Conservation (phyloP, 2,797 vertebrate species). For the Hafferia zeledoni region DNA sequence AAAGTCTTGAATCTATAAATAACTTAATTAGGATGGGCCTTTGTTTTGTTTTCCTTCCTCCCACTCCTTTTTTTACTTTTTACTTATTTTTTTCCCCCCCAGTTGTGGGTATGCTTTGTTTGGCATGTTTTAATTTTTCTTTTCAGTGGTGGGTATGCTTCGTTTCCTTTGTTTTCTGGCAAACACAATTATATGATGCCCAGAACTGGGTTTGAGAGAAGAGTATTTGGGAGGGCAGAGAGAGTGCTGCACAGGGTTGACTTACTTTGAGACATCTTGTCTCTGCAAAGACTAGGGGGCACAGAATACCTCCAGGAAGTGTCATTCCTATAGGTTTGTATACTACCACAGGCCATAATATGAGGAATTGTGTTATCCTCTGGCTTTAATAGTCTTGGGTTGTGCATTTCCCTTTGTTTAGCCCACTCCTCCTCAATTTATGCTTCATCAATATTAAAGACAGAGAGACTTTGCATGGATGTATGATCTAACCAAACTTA, state of each 20-base stretch:
- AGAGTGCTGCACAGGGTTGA: background rate
- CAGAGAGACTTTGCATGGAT: background rate
- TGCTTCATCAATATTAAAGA: background rate
- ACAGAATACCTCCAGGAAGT: background rate
- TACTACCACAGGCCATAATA: too few species aligned
- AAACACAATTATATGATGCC: background rate
- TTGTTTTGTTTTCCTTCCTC: background rate
- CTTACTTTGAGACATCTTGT: background rate
- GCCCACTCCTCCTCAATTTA: background rate
- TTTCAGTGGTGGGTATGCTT: background rate
- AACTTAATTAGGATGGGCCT: slow-evolving; percentile 39
- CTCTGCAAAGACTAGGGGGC: background rate
- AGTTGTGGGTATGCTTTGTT: background rate
- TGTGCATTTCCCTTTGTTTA: background rate
- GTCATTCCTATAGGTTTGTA: background rate
- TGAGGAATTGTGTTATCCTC: background rate
- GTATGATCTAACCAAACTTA: background rate
- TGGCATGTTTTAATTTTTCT: background rate
- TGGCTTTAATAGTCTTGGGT: background rate
- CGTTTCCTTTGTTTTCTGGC: background rate
- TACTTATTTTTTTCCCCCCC: background rate
- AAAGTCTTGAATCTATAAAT: slow-evolving; percentile 71
- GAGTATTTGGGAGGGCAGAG: background rate
- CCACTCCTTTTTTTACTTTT: accelerated
- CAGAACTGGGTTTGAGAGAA: background rate